These are phyloP conservation scores for Poicephalus gulielmi DNA, from an alignment of 2,113 vertebrate species.

Conservation along the genomic window DNA sequence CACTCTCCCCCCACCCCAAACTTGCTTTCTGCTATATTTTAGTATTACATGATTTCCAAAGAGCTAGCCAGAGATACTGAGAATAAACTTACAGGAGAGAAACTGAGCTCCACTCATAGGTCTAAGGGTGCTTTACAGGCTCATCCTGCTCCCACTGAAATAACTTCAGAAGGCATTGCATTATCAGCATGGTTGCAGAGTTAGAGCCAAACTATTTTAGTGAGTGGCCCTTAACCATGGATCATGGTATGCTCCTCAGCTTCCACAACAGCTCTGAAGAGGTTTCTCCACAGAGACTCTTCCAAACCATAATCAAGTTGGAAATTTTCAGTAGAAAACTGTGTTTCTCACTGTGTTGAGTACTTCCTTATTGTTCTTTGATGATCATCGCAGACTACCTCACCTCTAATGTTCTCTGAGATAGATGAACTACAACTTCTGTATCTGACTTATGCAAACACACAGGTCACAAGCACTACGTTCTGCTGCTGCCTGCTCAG, in stretches of 20 bases:
- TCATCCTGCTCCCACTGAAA: neutral
- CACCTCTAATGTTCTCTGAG: neutral
- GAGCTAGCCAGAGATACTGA: neutral
- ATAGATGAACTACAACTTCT: neutral
- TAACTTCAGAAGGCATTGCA: neutral
- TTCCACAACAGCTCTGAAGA: neutral
- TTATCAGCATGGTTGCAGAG: neutral
- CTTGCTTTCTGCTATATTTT: neutral
- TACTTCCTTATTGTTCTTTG: neutral
- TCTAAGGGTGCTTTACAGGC: neutral
- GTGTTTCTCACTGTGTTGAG: neutral
- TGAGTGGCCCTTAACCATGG: neutral
- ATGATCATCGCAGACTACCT: neutral
- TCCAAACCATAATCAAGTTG: neutral
- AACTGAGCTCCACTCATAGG: neutral
- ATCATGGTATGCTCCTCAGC: rapidly evolving
- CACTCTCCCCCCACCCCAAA: neutral
- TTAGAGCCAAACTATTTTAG: neutral
- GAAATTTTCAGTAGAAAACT: neutral
- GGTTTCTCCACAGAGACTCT: neutral
- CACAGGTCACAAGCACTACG: neutral
- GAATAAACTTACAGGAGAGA: neutral
- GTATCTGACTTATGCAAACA: neutral
- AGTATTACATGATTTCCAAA: neutral
- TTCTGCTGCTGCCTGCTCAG: neutral